Evolutionary conservation across 1,140 invertebrate genomes (phyloP), one percentile per base, ranked within the genome.

Genomic region (Caerostris extrusa): DNA sequence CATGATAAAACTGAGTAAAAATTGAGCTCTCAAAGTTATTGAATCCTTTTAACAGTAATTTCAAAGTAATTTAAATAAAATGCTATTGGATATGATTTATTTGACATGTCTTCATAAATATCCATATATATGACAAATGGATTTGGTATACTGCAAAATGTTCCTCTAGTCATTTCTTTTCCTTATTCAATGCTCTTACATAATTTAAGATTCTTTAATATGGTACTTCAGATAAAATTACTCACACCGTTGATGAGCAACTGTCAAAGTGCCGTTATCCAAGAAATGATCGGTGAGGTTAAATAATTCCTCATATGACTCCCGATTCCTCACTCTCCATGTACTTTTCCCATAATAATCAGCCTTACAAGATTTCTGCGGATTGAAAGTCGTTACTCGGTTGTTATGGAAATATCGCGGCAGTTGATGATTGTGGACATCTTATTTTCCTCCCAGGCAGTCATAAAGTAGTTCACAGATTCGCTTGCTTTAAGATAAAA

Each of bases 351-450:
- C 86, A 50, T 85, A 19, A 85, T 64, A 88, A 88, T 64, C n/a
- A 67, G 53, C 12, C 58, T 88, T 64, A 53, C 58, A 64, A 60
- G 86, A 88, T 64, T 64, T 64, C 58, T 12, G 4, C 58, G 34
- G n/a, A 58, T 88, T 34, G 19, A 88, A 67, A 67, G 60, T 88
- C 86, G 58, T 88, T 88, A 88, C 57, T n/a, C 7, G 50, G 58
- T 64, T 88, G 86, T 88, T 64, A 88, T 50, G 60, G 60, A 64
- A 88, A 88, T 88, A 64, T 61, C 60, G 34, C 19, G 1, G 86
- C 58, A 88, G 86, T 88, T 88, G 61, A 88, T 53, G 53, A 88
- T 64, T 88, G 86, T 12, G 34, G 12, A 64, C 58, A 67, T 34
- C 58, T 88, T 88, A 67, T 88, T 88, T 64, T 88, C 58, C 82